Evolutionary conservation across 2,113 vertebrate genomes (phyloP).

Genomic region (Microtus richardsoni): DNA sequence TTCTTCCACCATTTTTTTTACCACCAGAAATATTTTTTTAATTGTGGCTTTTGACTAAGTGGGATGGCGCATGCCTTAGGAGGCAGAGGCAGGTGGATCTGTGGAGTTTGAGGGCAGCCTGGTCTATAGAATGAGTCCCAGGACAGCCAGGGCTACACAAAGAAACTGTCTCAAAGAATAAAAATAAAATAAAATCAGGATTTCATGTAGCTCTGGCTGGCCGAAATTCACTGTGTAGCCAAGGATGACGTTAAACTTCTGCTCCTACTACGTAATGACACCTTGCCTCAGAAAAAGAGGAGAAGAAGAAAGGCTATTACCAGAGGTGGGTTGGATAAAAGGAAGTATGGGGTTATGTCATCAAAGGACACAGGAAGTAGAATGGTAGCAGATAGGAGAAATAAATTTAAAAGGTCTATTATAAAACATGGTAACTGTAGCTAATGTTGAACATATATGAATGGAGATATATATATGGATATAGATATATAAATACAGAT

Average conservation of each 20-base stretch:
- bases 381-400: background rate
- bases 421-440: background rate
- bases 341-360: background rate
- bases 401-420: background rate
- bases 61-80: too few species aligned
- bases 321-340: background rate
- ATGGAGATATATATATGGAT: too few species aligned
- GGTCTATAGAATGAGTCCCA: background rate
- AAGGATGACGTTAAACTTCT: background rate
- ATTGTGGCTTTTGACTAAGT: background rate
- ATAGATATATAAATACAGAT: background rate
- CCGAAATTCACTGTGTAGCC: background rate
- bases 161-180: background rate
- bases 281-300: background rate
- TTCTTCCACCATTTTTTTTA: background rate
- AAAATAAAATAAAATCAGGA: background rate
- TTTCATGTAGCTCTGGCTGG: background rate
- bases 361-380: background rate
- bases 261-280: background rate
- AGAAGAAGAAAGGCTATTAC: background rate
- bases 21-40: background rate
- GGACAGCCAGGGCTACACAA: background rate
- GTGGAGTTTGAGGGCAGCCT: background rate
- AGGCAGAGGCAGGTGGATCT: background rate
- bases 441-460: background rate